Percentiles rank a stretch among this genome's conserved stretches.
phyloP scores from a whole-genome alignment of 2,888 invertebrate genomes.

The Scaptomyza polygonia region DNA sequence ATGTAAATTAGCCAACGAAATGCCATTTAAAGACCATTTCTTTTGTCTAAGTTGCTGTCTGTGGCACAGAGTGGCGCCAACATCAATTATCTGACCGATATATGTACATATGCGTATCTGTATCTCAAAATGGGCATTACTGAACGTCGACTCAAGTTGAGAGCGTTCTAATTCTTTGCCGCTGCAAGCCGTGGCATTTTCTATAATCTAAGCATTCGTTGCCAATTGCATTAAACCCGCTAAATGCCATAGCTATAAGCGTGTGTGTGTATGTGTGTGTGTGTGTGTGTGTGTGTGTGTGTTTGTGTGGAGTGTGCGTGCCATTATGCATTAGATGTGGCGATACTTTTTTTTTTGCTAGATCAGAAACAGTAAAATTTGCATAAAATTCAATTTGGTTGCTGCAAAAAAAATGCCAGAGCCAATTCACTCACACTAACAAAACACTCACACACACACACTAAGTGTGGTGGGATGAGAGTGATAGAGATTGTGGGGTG shows the following conservation, averaged over 20 bases:
- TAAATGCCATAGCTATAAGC: slow-evolving; percentile 25
- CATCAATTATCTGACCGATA: slow-evolving; percentile 41
- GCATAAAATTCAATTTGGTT: slow-evolving; percentile 78
- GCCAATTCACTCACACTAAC: slow-evolving; percentile 37
- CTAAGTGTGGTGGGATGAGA: background rate
- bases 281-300: slow-evolving; percentile 19
- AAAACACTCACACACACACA: slow-evolving; percentile 22
- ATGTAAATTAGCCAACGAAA: background rate
- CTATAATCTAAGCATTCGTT: slow-evolving; percentile 23
- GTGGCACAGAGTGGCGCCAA: slow-evolving; percentile 8
- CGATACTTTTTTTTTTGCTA: slow-evolving; percentile 56
- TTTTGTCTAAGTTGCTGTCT: slow-evolving; percentile 37
- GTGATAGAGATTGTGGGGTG: background rate
- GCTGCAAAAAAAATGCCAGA: slow-evolving; percentile 69
- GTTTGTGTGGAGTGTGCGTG: slow-evolving; percentile 47
- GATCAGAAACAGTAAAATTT: slow-evolving; percentile 71
- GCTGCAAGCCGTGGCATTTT: slow-evolving; percentile 50
- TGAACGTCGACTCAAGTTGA: slow-evolving; percentile 17
- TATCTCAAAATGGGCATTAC: slow-evolving; percentile 27
- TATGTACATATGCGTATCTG: slow-evolving; percentile 52
- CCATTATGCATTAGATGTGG: slow-evolving; percentile 78
- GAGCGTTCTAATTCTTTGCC: slow-evolving; percentile 49
- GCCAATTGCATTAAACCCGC: slow-evolving; percentile 72
- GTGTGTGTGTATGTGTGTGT: slow-evolving; percentile 13
- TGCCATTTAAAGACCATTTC: background rate